phyloP scores from a whole-genome alignment of 1,140 invertebrate species.

The Orchestia grillus region DNA sequence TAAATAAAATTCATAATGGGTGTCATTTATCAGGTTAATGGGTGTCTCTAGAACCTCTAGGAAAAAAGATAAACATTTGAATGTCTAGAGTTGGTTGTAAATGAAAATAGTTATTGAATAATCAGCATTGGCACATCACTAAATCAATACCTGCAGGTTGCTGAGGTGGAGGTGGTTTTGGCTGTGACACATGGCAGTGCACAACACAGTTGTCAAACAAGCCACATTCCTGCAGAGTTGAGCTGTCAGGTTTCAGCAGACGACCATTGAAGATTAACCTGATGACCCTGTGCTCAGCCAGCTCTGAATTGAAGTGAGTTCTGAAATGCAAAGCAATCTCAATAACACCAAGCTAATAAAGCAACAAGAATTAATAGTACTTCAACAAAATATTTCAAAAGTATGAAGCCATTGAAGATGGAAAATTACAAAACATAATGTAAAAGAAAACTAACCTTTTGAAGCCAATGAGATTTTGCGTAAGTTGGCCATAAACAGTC shows the following conservation, averaged over 20 bases:
- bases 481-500: conserved; percentile 81
- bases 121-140: too few relatives aligned
- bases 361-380: background rate
- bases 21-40: too few relatives aligned
- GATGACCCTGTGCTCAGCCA: conserved; percentile 82
- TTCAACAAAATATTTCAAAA: background rate
- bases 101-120: too few relatives aligned
- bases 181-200: conserved; percentile 84
- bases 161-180: conserved; percentile 68
- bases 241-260: conserved; percentile 81
- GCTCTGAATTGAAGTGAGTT: conserved; percentile 84
- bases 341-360: background rate
- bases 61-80: too few relatives aligned
- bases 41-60: too few relatives aligned
- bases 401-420: background rate
- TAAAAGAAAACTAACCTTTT: conserved; percentile 78
- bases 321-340: conserved; percentile 74
- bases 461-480: conserved; percentile 86
- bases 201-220: conserved; percentile 89
- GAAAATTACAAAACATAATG: background rate
- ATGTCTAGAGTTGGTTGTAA: too few relatives aligned
- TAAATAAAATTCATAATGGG: too few relatives aligned
- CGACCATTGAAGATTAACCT: conserved; percentile 90
- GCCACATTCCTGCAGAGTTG: conserved; percentile 83
- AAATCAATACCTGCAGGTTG: background rate